phyloP scores from a whole-genome alignment of 2,113 vertebrate genomes.

The Callospermophilus lateralis region DNA sequence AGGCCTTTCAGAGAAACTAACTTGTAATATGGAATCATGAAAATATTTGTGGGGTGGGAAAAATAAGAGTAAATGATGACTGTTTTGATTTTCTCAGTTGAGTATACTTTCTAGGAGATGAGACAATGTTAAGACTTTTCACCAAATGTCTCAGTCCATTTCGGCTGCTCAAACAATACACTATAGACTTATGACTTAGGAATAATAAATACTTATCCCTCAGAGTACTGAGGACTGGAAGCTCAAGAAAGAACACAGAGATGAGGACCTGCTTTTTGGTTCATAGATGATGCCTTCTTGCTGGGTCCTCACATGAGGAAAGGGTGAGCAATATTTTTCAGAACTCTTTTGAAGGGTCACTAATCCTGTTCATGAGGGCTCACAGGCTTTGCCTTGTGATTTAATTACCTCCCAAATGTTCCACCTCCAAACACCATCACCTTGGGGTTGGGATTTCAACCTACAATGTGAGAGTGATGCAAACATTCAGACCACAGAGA shows the following conservation, averaged over 20 bases:
- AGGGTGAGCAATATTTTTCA: too few species aligned
- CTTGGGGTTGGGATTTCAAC: background rate
- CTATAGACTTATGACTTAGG: background rate
- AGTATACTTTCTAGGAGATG: background rate
- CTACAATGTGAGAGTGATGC: background rate
- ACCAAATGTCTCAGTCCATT: background rate
- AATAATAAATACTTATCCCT: background rate
- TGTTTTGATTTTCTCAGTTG: background rate
- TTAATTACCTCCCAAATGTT: background rate
- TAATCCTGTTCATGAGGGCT: background rate
- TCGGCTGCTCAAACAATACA: background rate
- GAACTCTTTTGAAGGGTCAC: background rate
- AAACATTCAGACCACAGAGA: background rate
- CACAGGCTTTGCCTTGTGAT: background rate
- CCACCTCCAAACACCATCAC: background rate
- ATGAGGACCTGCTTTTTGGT: background rate
- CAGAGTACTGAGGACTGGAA: background rate
- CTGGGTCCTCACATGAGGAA: background rate
- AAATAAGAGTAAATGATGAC: background rate
- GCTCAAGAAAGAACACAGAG: background rate
- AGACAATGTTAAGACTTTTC: background rate
- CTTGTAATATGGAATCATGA: background rate
- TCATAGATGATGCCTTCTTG: background rate
- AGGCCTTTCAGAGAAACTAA: background rate
- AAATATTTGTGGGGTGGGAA: background rate